These are phyloP conservation scores for Papilio gigon DNA, from an alignment of 2,888 invertebrate genomes.

Conservation along the genomic window DNA sequence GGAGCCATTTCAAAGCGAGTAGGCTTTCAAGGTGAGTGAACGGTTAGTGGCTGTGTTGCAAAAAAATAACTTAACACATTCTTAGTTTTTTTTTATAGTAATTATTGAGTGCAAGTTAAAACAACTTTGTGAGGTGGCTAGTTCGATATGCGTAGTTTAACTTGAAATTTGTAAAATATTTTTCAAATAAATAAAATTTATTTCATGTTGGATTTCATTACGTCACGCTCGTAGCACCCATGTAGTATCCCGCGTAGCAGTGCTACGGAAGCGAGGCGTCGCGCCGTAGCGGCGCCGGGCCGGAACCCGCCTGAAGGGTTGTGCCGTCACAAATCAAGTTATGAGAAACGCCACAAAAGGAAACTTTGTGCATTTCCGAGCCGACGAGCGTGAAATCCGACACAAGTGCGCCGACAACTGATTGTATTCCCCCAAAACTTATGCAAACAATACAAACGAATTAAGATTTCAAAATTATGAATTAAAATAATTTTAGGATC, in stretches of 20 bases:
- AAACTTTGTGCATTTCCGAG: constrained; percentile 82
- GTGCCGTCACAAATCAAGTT: constrained; percentile 82
- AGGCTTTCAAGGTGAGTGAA: too few species aligned
- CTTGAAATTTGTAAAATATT: too few species aligned
- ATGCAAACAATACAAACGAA: constrained; percentile 47
- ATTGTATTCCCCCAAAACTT: constrained; percentile 56
- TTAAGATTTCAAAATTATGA: constrained; percentile 10
- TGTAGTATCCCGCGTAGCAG: constrained; percentile 33
- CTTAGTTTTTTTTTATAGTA: too few species aligned
- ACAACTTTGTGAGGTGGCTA: too few species aligned
- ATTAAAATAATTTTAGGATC: neutral
- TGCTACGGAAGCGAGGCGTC: constrained; percentile 73
- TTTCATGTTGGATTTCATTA: constrained; percentile 22
- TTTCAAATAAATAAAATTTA: constrained; percentile 3
- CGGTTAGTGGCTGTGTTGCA: too few species aligned
- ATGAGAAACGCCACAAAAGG: constrained; percentile 81
- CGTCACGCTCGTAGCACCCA: constrained; percentile 30
- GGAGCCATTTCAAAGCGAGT: too few species aligned
- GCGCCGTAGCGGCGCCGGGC: constrained; percentile 78
- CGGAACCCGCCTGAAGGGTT: constrained; percentile 79
- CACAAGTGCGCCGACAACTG: constrained; percentile 50
- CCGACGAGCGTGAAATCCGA: constrained; percentile 77
- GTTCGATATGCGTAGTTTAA: too few species aligned
- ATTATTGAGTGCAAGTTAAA: too few species aligned
- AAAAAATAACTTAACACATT: too few species aligned